A percentile compares a stretch with the other conserved stretches of the same genome.
Evolutionary conservation across 2,113 vertebrate species (phyloP).

Genomic region (Pyxicephalus adspersus): DNA sequence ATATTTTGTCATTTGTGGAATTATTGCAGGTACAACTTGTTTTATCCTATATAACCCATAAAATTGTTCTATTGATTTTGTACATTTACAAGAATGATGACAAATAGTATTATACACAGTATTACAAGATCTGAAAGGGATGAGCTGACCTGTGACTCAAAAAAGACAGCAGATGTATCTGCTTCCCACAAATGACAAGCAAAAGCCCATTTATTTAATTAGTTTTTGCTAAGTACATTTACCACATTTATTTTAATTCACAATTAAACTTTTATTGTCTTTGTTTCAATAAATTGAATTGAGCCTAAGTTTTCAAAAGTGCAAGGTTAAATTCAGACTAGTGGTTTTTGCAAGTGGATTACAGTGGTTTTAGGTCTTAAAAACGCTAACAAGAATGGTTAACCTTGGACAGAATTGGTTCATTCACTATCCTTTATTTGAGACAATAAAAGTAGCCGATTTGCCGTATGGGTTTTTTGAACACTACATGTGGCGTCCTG

Average conservation of each 20-base stretch:
- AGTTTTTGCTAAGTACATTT: not conserved
- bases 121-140: not conserved
- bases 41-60: too few relatives aligned
- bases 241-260: not conserved
- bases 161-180: constrained; percentile 13
- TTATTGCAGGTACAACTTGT: too few relatives aligned
- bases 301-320: not conserved
- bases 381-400: too few relatives aligned
- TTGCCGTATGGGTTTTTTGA: too few relatives aligned
- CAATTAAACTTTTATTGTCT: not conserved
- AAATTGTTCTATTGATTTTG: too few relatives aligned
- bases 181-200: constrained; percentile 11
- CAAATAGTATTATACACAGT: not conserved
- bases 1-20: too few relatives aligned
- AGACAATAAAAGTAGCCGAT: too few relatives aligned
- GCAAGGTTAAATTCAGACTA: not conserved
- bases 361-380: too few relatives aligned
- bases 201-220: not conserved
- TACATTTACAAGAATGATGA: not conserved
- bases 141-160: constrained; percentile 18
- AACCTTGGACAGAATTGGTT: too few relatives aligned
- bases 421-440: too few relatives aligned
- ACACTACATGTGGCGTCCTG: too few relatives aligned
- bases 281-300: not conserved
- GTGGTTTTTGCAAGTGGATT: too few relatives aligned